Conservation (phyloP, 92 coral and sea anemone species). For the Micromussa lordhowensis region DNA sequence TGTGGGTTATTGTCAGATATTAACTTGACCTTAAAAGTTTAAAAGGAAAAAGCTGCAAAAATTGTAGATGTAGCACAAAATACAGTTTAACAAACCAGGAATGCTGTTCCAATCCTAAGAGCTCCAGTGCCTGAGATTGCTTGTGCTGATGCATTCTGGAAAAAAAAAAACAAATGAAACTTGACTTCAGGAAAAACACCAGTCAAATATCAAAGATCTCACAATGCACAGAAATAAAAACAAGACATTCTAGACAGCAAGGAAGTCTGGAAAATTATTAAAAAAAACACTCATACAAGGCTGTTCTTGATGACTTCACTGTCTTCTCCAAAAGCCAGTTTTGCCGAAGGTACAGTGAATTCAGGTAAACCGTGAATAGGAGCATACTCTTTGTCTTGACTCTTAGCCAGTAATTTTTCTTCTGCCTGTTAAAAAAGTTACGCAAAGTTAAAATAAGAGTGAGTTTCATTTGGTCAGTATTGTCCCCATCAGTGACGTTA, state of each 20-base stretch:
- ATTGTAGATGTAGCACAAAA: too few species aligned
- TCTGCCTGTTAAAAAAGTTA: slow-evolving; percentile 77
- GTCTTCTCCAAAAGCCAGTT: slow-evolving; percentile 94
- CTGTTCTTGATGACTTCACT: slow-evolving; percentile 83
- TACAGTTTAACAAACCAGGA: slow-evolving; percentile 71
- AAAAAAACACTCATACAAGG: slow-evolving; percentile 66
- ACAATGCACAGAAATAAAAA: background rate
- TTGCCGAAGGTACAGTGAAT: slow-evolving; percentile 83
- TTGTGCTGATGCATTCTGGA: slow-evolving; percentile 96
- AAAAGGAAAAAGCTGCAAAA: too few species aligned
- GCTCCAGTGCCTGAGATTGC: slow-evolving; percentile 98
- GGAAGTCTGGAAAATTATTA: background rate
- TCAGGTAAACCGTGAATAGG: slow-evolving; percentile 92
- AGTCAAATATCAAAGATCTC: background rate
- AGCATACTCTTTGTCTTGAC: slow-evolving; percentile 94
- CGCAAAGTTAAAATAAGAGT: background rate
- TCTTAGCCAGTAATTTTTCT: slow-evolving; percentile 80
- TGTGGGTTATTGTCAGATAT: too few species aligned
- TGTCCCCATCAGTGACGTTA: background rate
- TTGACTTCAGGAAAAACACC: background rate
- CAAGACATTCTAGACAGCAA: background rate
- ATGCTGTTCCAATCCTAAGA: slow-evolving; percentile 86
- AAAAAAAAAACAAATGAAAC: background rate
- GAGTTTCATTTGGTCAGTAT: background rate
- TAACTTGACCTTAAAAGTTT: too few species aligned